Percentiles rank a stretch among this genome's conserved stretches.
Evolutionary conservation across 1,140 invertebrate genomes (phyloP).

Genomic region (Drosophila nigrodunni): DNA sequence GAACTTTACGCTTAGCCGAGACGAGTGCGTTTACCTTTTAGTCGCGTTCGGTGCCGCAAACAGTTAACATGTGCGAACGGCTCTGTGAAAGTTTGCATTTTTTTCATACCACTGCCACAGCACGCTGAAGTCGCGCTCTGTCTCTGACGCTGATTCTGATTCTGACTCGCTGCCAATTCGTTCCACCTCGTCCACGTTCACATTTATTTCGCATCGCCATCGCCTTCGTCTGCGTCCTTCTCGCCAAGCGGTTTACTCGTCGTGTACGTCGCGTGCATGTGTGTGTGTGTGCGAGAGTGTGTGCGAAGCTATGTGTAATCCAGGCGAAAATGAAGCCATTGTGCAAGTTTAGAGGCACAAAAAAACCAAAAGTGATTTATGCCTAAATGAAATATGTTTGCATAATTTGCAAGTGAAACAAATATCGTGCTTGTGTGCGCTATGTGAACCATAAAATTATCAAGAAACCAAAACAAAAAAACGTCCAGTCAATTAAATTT

Average conservation of each 20-base stretch:
- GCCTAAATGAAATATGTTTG: slow-evolving; percentile 72
- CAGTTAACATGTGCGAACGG: slow-evolving; percentile 77
- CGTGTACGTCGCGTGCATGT: slow-evolving; percentile 36
- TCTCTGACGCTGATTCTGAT: too few relatives aligned
- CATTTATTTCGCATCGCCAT: not conserved
- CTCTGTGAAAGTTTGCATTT: slow-evolving; percentile 32
- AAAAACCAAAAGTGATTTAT: slow-evolving; percentile 80
- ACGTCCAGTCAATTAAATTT: slow-evolving; percentile 74
- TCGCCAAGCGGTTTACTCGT: slow-evolving; percentile 21
- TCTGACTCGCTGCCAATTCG: slow-evolving; percentile 10
- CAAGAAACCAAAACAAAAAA: slow-evolving; percentile 3
- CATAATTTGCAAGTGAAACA: slow-evolving; percentile 52
- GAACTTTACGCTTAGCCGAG: slow-evolving; percentile 49
- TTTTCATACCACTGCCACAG: slow-evolving; percentile 27
- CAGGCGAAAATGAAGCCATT: slow-evolving; percentile 70
- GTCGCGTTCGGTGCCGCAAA: slow-evolving; percentile 82
- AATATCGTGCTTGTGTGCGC: slow-evolving; percentile 16
- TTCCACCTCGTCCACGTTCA: slow-evolving; percentile 29
- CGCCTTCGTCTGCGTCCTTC: slow-evolving; percentile 12
- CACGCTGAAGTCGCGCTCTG: slow-evolving; percentile 34
- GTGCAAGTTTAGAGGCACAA: slow-evolving; percentile 68
- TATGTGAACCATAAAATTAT: not conserved
- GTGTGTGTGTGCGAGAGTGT: slow-evolving; percentile 11
- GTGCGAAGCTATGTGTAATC: slow-evolving; percentile 16
- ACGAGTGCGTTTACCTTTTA: slow-evolving; percentile 84